A percentile compares a stretch with the other conserved stretches of the same genome.
Evolutionary conservation across 2,888 invertebrate species (phyloP).

Genomic region (Leptinotarsa haldemani): DNA sequence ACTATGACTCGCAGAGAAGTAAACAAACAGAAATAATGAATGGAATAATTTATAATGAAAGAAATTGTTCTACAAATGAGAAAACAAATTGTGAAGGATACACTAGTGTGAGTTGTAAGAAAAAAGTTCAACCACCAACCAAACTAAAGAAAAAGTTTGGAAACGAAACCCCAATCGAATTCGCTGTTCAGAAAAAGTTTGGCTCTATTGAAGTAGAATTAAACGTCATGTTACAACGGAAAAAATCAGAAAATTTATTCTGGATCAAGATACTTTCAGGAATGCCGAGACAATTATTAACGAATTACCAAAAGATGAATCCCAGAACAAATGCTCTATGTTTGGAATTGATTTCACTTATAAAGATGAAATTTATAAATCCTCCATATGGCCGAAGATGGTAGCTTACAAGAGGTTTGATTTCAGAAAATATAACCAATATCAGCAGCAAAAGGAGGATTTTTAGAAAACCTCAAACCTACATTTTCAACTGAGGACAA

Average conservation of each 20-base stretch:
- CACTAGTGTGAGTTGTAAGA: conserved; percentile 19
- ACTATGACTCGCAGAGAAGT: conserved; percentile 5
- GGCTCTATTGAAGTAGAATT: conserved; percentile 14
- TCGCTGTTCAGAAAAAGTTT: conserved; percentile 9
- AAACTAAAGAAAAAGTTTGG: conserved; percentile 22
- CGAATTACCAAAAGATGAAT: too few species aligned
- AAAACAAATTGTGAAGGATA: conserved; percentile 15
- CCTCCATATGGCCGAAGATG: conserved; percentile 2
- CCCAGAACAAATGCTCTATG: too few species aligned
- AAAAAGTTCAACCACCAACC: conserved; percentile 14
- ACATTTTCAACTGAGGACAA: too few species aligned
- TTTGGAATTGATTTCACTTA: too few species aligned
- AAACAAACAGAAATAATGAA: conserved; percentile 5
- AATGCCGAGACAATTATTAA: background rate
- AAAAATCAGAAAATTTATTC: conserved; percentile 20
- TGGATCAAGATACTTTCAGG: conserved; percentile 19
- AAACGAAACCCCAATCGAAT: conserved; percentile 10
- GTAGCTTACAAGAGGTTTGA: conserved; percentile 28
- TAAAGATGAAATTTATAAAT: too few species aligned
- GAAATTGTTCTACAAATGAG: conserved; percentile 16
- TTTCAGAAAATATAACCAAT: conserved; percentile 28
- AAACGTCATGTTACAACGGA: conserved; percentile 21
- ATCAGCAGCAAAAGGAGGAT: conserved; percentile 13
- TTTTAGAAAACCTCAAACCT: too few species aligned
- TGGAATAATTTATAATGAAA: conserved; percentile 16